These are phyloP conservation scores for Uromys caudimaculatus DNA, from an alignment of 2,797 vertebrate species.

Conservation along the genomic window DNA sequence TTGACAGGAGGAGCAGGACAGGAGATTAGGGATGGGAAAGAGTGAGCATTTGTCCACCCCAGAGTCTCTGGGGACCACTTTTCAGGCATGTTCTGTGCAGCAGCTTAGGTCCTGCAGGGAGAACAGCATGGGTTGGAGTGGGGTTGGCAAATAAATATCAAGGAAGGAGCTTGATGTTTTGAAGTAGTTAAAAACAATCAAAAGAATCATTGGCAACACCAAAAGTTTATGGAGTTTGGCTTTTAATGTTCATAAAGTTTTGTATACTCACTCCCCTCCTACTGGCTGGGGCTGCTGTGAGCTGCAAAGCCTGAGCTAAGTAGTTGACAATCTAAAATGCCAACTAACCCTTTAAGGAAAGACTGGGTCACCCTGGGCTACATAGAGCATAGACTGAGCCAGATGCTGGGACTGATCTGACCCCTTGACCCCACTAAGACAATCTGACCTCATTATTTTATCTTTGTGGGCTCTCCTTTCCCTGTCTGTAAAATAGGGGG, in stretches of 20 bases:
- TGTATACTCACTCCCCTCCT: background rate
- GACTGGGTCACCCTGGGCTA: background rate
- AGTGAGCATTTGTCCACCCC: background rate
- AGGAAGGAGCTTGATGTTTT: background rate
- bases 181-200: background rate
- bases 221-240: background rate
- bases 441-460: background rate
- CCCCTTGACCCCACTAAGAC: background rate
- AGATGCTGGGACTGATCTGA: background rate
- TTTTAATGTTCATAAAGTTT: background rate
- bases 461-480: background rate
- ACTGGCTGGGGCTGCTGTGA: background rate
- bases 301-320: background rate
- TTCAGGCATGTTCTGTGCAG: background rate
- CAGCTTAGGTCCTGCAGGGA: background rate
- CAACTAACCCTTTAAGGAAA: background rate
- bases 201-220: background rate
- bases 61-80: background rate
- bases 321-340: background rate
- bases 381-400: background rate
- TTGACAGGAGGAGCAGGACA: background rate
- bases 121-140: background rate
- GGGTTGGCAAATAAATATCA: background rate
- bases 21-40: background rate
- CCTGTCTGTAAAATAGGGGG: slow-evolving; percentile 2